Conservation (phyloP, 2,888 invertebrate genomes). For the Tryphoninae sp. region DNA sequence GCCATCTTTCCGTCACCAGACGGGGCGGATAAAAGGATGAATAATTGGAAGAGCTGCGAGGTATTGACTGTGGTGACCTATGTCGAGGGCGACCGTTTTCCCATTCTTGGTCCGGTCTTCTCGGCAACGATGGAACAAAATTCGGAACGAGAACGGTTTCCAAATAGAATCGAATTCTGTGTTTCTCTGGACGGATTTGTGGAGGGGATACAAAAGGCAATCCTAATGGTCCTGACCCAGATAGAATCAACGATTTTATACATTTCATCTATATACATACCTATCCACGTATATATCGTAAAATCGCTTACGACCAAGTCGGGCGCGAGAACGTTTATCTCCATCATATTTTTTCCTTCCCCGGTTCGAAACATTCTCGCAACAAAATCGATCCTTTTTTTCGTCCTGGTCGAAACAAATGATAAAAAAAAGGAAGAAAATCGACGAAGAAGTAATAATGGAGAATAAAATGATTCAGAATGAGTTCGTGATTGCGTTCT, state of each 20-base stretch:
- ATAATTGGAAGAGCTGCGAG: constrained; percentile 55
- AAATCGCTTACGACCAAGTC: not conserved
- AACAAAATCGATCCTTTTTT: constrained; percentile 17
- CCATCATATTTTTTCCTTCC: constrained; percentile 26
- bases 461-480: constrained; percentile 19
- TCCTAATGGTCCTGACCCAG: constrained; percentile 74
- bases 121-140: constrained; percentile 25
- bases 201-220: constrained; percentile 66
- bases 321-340: constrained; percentile 24
- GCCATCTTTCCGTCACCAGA: constrained; percentile 16
- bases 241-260: constrained; percentile 66
- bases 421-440: not conserved
- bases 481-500: constrained; percentile 44
- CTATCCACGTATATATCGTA: not conserved
- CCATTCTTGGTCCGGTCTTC: constrained; percentile 20
- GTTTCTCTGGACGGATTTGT: constrained; percentile 37
- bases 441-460: constrained; percentile 1
- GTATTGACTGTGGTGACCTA: constrained; percentile 58
- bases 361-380: not conserved
- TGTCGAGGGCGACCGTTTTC: constrained; percentile 4
- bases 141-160: constrained; percentile 59
- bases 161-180: constrained; percentile 63
- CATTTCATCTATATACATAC: not conserved
- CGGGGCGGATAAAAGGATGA: constrained; percentile 49
- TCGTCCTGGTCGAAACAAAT: not conserved